Evolutionary conservation across 2,113 vertebrate genomes (phyloP).

Genomic region (Corydoras sp.): DNA sequence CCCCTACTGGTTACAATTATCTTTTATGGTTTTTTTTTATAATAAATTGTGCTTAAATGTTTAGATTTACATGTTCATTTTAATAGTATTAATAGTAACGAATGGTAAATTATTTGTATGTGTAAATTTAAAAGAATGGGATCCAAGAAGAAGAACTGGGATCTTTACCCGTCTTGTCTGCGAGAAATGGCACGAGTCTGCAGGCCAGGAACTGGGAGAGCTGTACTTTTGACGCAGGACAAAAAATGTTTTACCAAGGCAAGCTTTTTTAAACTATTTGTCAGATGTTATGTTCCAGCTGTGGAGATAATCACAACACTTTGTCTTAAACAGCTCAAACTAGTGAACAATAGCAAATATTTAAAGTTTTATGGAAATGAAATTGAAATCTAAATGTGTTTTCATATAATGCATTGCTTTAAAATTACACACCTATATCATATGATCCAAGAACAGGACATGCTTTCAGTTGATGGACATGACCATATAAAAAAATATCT

Average conservation of each 20-base stretch:
- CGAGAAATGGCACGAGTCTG: constrained; percentile 89
- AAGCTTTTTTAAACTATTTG: constrained; percentile 13
- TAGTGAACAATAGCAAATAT: no score
- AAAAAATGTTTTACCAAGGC: constrained; percentile 97
- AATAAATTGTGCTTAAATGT: no score
- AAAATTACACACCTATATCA: background rate
- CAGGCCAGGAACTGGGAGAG: constrained; percentile 80
- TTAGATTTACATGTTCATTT: no score
- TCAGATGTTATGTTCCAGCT: background rate
- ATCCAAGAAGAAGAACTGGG: constrained; percentile 95
- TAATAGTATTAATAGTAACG: background rate
- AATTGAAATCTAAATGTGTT: no score
- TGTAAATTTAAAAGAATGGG: constrained; percentile 75
- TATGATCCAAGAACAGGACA: background rate
- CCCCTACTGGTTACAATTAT: background rate
- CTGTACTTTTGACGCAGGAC: constrained; percentile 88
- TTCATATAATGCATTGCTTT: background rate
- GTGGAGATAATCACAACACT: no score
- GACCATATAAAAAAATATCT: background rate
- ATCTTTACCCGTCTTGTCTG: constrained; percentile 88
- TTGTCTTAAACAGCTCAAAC: no score
- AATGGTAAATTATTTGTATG: background rate
- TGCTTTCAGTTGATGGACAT: background rate
- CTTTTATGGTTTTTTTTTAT: no score
- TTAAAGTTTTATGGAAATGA: no score